phyloP scores from a whole-genome alignment of 2,888 invertebrate species.

The Chrysodeixis includens region DNA sequence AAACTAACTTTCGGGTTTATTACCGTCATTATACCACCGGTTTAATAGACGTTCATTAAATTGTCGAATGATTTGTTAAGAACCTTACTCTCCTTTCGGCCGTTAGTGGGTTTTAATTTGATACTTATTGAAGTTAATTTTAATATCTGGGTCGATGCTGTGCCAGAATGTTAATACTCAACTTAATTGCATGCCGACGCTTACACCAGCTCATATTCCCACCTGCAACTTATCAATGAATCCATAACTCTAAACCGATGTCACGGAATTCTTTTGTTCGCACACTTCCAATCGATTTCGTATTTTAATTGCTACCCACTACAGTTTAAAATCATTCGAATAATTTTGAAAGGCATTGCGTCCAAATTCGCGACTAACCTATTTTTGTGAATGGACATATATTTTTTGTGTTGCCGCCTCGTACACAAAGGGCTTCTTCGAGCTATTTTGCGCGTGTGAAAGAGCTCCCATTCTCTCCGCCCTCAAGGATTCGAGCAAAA shows the following conservation, averaged over 20 bases:
- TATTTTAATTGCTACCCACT: constrained; percentile 25
- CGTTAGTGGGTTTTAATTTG: constrained; percentile 26
- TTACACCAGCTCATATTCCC: constrained; percentile 26
- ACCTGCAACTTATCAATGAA: constrained; percentile 52
- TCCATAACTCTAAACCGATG: constrained; percentile 38
- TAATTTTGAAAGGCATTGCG: constrained; percentile 40
- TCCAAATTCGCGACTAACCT: constrained; percentile 83
- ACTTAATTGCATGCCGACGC: constrained; percentile 31
- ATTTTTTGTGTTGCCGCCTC: constrained; percentile 77
- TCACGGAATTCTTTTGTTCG: constrained; percentile 39
- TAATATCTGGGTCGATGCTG: constrained; percentile 17
- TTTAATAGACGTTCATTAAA: constrained; percentile 47
- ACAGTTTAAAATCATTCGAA: constrained; percentile 57
- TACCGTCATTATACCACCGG: constrained; percentile 40
- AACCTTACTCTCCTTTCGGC: constrained; percentile 23
- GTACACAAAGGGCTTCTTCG: constrained; percentile 82
- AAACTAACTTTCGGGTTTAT: constrained; percentile 52
- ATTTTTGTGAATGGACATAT: constrained; percentile 87
- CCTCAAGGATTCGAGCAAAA: constrained; percentile 83
- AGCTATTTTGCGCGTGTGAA: constrained; percentile 88
- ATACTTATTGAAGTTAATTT: constrained; percentile 11
- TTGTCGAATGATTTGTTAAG: constrained; percentile 44
- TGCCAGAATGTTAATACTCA: constrained; percentile 15
- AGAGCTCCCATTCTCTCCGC: constrained; percentile 83
- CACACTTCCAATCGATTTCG: constrained; percentile 14